Percentiles rank a stretch among this genome's conserved stretches.
Evolutionary conservation across 2,113 vertebrate genomes (phyloP).

Genomic region (Steatornis caripensis): DNA sequence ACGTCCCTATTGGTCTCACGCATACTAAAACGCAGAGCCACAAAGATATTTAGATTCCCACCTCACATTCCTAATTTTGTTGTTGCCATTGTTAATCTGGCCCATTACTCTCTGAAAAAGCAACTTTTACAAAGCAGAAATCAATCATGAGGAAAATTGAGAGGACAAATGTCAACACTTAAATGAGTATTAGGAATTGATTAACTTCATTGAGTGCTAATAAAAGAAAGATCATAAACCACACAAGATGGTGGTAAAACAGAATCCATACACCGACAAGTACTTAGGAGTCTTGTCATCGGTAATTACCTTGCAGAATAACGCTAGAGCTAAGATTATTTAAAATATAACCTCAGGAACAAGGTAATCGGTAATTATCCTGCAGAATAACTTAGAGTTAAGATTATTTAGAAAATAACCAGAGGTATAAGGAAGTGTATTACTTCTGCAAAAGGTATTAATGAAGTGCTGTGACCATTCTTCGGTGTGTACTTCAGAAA

Average conservation of each 20-base stretch:
- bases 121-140: neutral
- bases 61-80: neutral
- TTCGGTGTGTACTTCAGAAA: neutral
- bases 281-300: neutral
- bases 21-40: neutral
- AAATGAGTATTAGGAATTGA: neutral
- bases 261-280: accelerated
- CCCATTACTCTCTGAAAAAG: neutral
- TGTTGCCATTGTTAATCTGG: neutral
- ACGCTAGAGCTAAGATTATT: neutral
- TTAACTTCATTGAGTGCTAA: neutral
- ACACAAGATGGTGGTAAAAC: neutral
- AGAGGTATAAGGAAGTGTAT: neutral
- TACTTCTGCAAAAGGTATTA: neutral
- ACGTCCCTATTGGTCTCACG: accelerated
- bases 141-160: neutral
- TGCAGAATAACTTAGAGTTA: neutral
- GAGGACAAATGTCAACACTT: neutral
- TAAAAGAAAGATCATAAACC: neutral
- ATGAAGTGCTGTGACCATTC: neutral
- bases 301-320: neutral
- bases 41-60: neutral
- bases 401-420: neutral
- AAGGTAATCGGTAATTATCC: neutral
- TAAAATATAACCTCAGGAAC: neutral